These are phyloP conservation scores for Microplitis mediator DNA, from an alignment of 1,140 invertebrate species.

Conservation along the genomic window DNA sequence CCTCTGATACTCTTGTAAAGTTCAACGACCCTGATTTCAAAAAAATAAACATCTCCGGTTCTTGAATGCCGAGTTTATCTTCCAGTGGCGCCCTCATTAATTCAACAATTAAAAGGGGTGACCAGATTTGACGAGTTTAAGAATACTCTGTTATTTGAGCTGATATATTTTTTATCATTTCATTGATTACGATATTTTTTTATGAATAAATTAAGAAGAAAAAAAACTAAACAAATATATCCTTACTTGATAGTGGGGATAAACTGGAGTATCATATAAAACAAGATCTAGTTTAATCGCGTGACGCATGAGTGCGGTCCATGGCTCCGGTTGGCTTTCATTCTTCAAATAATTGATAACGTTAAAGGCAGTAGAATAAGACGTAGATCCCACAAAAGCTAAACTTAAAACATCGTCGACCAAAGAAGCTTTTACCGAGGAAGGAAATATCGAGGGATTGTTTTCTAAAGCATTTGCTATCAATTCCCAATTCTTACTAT, in stretches of 20 bases:
- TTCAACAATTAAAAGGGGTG: too few relatives aligned
- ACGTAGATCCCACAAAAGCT: conserved; percentile 63
- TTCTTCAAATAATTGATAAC: conserved; percentile 68
- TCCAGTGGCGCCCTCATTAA: too few relatives aligned
- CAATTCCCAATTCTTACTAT: conserved; percentile 67
- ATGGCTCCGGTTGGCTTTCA: conserved; percentile 68
- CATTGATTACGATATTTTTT: not conserved
- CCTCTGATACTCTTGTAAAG: too few relatives aligned
- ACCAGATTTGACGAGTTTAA: too few relatives aligned
- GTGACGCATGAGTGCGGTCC: conserved; percentile 64
- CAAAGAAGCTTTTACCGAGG: conserved; percentile 65
- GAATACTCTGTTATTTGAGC: too few relatives aligned
- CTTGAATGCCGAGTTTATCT: too few relatives aligned
- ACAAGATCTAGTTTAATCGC: conserved; percentile 57
- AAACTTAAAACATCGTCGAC: conserved; percentile 65
- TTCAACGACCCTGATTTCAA: too few relatives aligned
- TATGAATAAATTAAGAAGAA: not conserved
- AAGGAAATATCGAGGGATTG: conserved; percentile 62
- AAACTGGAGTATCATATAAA: conserved; percentile 43
- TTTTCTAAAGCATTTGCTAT: conserved; percentile 59
- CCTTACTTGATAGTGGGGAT: conserved; percentile 44
- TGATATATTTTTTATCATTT: too few relatives aligned
- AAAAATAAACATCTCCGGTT: too few relatives aligned
- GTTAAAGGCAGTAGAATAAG: conserved; percentile 67
- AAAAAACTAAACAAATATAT: not conserved